These are phyloP conservation scores for Helogale parvula DNA, from an alignment of 2,113 vertebrate species.

Conservation along the genomic window DNA sequence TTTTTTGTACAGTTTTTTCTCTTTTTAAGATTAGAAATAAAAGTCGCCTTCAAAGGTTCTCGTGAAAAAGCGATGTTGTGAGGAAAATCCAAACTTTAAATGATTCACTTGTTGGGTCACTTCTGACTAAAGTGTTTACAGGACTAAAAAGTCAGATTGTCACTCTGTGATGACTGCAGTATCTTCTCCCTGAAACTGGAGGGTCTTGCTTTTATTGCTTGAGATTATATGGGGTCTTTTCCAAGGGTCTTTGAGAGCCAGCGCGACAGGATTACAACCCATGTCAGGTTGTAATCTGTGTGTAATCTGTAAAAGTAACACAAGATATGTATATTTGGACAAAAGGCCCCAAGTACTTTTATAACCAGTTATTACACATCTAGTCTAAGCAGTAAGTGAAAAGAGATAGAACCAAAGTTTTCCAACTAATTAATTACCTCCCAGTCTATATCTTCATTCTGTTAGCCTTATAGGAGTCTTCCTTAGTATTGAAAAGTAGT, in stretches of 20 bases:
- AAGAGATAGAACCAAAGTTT: neutral
- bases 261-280: neutral
- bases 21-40: conserved; percentile 49
- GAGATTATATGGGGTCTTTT: neutral
- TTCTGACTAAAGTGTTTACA: conserved; percentile 42
- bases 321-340: neutral
- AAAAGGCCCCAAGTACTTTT: neutral
- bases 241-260: neutral
- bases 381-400: neutral
- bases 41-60: neutral
- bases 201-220: neutral
- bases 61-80: neutral
- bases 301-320: neutral
- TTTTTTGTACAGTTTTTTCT: neutral
- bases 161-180: neutral
- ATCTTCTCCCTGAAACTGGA: neutral
- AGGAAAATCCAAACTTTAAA: conserved; percentile 54
- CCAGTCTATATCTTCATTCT: neutral
- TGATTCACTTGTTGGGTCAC: conserved; percentile 46
- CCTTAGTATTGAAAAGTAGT: neutral
- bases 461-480: neutral
- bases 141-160: neutral
- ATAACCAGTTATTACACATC: neutral
- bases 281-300: neutral
- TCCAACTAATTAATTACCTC: neutral